Evolutionary conservation across 2,113 vertebrate species (phyloP).

Genomic region (Etia nguti): DNA sequence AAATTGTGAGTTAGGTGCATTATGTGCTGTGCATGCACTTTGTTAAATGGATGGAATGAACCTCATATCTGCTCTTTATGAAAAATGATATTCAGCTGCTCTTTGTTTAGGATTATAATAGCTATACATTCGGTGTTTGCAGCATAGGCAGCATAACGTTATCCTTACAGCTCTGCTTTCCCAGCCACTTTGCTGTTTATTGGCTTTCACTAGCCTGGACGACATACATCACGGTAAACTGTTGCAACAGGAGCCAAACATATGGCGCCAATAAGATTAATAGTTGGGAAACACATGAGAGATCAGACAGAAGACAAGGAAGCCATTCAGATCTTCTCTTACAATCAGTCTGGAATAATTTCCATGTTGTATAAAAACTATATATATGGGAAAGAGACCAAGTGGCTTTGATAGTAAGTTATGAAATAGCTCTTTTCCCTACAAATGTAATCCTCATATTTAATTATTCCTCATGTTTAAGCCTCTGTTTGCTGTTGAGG

Average conservation of each 20-base stretch:
- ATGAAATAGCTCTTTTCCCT: background rate
- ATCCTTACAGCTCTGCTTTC: background rate
- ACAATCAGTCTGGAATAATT: constrained; percentile 2
- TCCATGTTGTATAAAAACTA: background rate
- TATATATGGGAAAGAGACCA: background rate
- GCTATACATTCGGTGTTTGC: background rate
- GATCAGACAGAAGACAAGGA: constrained; percentile 49
- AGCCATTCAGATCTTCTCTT: constrained; percentile 41
- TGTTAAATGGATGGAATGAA: background rate
- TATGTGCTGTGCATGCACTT: background rate
- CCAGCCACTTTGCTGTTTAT: constrained; percentile 36
- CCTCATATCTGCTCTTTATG: background rate
- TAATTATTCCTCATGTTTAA: background rate
- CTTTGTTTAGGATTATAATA: background rate
- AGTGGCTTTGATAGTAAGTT: background rate
- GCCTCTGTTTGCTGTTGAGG: background rate
- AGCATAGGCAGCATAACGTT: background rate
- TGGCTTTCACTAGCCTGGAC: constrained; percentile 4
- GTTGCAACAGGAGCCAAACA: constrained; percentile 47
- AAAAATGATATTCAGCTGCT: background rate
- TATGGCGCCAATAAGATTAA: constrained; percentile 61
- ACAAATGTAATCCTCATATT: background rate
- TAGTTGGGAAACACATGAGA: constrained; percentile 30
- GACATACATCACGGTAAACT: constrained; percentile 28
- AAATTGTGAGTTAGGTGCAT: background rate